phyloP scores from a whole-genome alignment of 2,888 invertebrate species.

The Lottia gigantea region DNA sequence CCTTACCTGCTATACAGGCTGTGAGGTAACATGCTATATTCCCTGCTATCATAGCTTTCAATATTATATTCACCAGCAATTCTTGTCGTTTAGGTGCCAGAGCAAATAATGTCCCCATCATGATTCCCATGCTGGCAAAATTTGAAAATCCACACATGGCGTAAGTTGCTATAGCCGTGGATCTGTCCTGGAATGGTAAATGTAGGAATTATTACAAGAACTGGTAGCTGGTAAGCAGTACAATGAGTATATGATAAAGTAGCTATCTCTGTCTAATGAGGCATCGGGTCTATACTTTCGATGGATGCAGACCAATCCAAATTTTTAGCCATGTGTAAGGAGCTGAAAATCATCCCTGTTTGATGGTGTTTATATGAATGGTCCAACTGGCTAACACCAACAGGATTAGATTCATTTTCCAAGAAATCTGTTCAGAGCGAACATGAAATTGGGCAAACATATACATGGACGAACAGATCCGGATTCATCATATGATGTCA shows the following conservation, averaged over 20 bases:
- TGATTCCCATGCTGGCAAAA: conserved; percentile 4
- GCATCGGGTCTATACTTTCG: too few species aligned
- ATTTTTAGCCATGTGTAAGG: conserved; percentile 78
- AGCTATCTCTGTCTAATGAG: too few species aligned
- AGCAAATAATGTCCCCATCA: background rate
- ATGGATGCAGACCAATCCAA: conserved; percentile 76
- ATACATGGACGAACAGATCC: too few species aligned
- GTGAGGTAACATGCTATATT: conserved; percentile 5
- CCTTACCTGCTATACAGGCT: conserved; percentile 1
- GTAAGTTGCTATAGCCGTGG: background rate
- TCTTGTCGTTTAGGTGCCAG: background rate
- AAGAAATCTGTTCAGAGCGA: conserved; percentile 30
- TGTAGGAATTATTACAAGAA: too few species aligned
- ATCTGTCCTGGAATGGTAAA: background rate
- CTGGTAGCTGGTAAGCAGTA: too few species aligned
- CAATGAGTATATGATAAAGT: too few species aligned
- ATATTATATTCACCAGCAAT: background rate
- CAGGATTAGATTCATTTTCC: conserved; percentile 17
- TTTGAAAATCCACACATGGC: conserved; percentile 7
- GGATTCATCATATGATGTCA: too few species aligned
- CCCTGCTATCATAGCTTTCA: conserved; percentile 6
- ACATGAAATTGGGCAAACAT: too few species aligned
- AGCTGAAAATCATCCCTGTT: conserved; percentile 80
- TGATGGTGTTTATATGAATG: conserved; percentile 83
- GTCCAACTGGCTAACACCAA: conserved; percentile 86